phyloP scores from a whole-genome alignment of 2,888 invertebrate species.

The Corbicula japonica region DNA sequence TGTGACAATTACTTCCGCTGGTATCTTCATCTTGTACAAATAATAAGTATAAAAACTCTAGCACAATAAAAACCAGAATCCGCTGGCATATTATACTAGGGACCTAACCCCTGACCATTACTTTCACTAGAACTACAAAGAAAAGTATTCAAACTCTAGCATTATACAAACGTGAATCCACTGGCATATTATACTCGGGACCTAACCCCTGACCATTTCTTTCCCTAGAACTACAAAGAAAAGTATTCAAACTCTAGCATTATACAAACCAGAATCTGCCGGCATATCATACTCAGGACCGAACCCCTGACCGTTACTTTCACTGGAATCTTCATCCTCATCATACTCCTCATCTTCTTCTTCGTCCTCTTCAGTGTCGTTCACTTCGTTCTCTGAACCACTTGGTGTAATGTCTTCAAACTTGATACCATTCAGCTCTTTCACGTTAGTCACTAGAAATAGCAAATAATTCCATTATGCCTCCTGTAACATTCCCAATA shows the following conservation, averaged over 20 bases:
- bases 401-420: conserved; percentile 63
- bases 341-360: conserved; percentile 64
- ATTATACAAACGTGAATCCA: neutral
- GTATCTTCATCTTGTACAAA: too few relatives aligned
- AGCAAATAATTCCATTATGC: too few relatives aligned
- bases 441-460: conserved; percentile 40
- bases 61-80: neutral
- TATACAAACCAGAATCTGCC: neutral
- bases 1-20: too few relatives aligned
- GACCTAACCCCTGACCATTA: too few relatives aligned
- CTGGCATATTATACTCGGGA: too few relatives aligned
- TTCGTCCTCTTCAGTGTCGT: conserved; percentile 64
- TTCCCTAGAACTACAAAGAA: too few relatives aligned
- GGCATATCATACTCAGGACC: conserved; percentile 59
- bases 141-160: neutral
- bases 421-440: conserved; percentile 51
- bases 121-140: too few relatives aligned
- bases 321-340: conserved; percentile 66
- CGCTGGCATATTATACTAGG: too few relatives aligned
- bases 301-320: conserved; percentile 59
- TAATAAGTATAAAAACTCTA: too few relatives aligned
- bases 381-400: conserved; percentile 55
- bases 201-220: too few relatives aligned
- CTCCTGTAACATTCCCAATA: too few relatives aligned
- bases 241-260: neutral